These are phyloP conservation scores for Sinocyclocheilus anophthalmus DNA, from an alignment of 2,113 vertebrate genomes.

Conservation along the genomic window DNA sequence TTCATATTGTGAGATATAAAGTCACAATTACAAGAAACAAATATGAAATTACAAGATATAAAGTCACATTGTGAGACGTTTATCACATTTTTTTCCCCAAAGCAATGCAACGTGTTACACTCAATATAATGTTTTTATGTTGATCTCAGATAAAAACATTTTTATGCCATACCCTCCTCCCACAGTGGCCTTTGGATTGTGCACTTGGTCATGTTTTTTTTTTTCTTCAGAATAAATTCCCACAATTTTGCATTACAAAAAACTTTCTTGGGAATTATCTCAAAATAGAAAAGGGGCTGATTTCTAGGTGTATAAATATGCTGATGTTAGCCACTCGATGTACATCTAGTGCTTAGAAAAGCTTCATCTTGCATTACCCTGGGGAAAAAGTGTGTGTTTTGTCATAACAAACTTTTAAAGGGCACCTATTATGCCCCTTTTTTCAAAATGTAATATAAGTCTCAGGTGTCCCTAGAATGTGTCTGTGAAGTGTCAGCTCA, in stretches of 20 bases:
- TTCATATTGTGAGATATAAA: not conserved
- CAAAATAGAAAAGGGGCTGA: conserved; percentile 23
- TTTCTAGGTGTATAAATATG: not conserved
- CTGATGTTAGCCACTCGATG: not conserved
- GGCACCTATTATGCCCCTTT: too few relatives aligned
- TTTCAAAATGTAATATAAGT: too few relatives aligned
- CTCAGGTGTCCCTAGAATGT: too few relatives aligned
- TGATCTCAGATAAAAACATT: not conserved
- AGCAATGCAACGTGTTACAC: too few relatives aligned
- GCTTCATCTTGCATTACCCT: conserved; percentile 23
- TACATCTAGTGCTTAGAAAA: not conserved
- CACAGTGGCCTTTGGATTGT: not conserved
- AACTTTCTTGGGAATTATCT: too few relatives aligned
- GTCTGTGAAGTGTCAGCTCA: too few relatives aligned
- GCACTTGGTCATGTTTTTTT: not conserved
- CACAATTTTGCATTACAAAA: conserved; percentile 18
- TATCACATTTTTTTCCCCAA: too few relatives aligned
- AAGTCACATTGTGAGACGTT: too few relatives aligned
- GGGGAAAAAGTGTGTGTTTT: not conserved
- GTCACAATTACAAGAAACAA: not conserved
- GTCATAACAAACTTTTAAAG: too few relatives aligned
- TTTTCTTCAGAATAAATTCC: conserved; percentile 36
- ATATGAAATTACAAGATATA: too few relatives aligned
- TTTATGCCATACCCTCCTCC: too few relatives aligned
- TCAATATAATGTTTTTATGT: too few relatives aligned